Conservation (phyloP, 2,797 vertebrate species). For the Borostomias antarcticus region DNA sequence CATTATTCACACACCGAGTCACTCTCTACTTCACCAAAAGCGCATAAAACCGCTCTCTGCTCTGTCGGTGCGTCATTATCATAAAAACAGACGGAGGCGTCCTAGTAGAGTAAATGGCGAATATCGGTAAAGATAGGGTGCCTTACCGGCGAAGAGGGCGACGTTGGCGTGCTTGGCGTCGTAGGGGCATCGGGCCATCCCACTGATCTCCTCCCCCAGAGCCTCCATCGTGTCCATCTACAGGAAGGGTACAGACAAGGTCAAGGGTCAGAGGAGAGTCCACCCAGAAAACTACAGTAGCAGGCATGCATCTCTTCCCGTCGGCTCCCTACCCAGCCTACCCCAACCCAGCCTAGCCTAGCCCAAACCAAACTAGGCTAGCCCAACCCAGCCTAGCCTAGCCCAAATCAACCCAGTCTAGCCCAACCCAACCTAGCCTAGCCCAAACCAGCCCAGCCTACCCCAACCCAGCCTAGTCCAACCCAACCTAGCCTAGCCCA, state of each 20-base stretch:
- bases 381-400: too few species aligned
- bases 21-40: too few species aligned
- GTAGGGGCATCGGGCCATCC: conserved; percentile 98
- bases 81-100: neutral
- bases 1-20: too few species aligned
- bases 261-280: conserved; percentile 28
- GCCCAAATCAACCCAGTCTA: too few species aligned
- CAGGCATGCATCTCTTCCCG: too few species aligned
- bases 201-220: conserved; percentile 94
- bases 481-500: conserved; percentile 6
- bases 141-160: conserved; percentile 93
- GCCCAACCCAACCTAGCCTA: too few species aligned
- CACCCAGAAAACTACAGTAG: neutral
- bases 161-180: conserved; percentile 98
- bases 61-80: too few species aligned
- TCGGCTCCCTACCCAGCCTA: too few species aligned
- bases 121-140: neutral
- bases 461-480: conserved; percentile 13
- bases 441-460: too few species aligned
- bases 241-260: conserved; percentile 46
- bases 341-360: too few species aligned
- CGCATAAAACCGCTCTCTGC: too few species aligned
- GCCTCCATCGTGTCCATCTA: conserved; percentile 93
- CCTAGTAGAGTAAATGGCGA: neutral
- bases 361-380: too few species aligned